Percentiles rank a stretch among this genome's conserved stretches.
Evolutionary conservation across 1,140 invertebrate genomes (phyloP).

Genomic region (Theocolax elegans): DNA sequence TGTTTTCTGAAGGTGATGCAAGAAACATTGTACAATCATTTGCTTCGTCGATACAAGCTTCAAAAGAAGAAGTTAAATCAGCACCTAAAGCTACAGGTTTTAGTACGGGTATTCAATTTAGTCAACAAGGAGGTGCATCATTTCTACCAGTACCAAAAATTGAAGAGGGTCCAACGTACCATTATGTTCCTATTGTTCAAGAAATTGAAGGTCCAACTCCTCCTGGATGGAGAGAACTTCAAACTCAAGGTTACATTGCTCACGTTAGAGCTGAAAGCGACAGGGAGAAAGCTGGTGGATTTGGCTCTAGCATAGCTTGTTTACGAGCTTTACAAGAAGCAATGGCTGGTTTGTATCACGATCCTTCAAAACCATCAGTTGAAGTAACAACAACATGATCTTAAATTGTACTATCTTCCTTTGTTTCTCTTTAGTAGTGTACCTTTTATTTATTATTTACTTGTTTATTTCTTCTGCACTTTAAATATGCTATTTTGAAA

Average conservation of each 20-base stretch:
- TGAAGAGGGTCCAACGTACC: slow-evolving; percentile 80
- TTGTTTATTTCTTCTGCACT: no score
- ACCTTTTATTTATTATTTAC: no score
- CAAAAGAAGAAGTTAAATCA: slow-evolving; percentile 73
- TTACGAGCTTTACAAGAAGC: slow-evolving; percentile 91
- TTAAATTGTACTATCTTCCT: background rate
- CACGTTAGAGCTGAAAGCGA: slow-evolving; percentile 79
- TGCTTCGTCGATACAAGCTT: slow-evolving; percentile 74
- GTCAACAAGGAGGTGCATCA: slow-evolving; percentile 66
- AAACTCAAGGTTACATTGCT: slow-evolving; percentile 76
- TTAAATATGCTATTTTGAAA: no score
- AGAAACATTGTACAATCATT: slow-evolving; percentile 88
- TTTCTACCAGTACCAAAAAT: slow-evolving; percentile 77
- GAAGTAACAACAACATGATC: slow-evolving; percentile 12
- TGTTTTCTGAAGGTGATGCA: slow-evolving; percentile 90
- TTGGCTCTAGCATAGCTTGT: slow-evolving; percentile 83
- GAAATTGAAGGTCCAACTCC: slow-evolving; percentile 79
- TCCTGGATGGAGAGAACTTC: slow-evolving; percentile 75
- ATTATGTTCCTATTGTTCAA: slow-evolving; percentile 73
- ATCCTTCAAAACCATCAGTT: slow-evolving; percentile 50
- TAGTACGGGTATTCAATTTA: slow-evolving; percentile 84
- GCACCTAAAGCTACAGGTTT: slow-evolving; percentile 75
- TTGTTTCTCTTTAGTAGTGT: no score
- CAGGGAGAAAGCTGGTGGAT: slow-evolving; percentile 89
- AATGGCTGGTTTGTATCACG: slow-evolving; percentile 83